A percentile compares a stretch with the other conserved stretches of the same genome.
Conservation (phyloP, 2,888 invertebrate genomes). For the Cheilosia pagana region DNA sequence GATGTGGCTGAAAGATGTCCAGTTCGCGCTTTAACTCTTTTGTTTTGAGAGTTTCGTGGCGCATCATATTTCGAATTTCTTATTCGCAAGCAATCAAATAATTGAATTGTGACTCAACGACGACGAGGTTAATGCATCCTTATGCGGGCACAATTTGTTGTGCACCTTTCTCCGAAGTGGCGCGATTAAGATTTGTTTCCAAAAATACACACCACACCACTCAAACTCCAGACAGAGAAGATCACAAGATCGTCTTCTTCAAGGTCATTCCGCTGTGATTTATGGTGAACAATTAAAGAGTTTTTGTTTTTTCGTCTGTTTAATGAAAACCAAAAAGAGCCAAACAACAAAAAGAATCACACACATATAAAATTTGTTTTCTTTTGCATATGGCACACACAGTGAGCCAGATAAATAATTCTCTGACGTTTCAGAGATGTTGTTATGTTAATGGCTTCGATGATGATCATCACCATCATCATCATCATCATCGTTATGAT, state of each 20-base stretch:
- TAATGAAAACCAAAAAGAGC: conserved; percentile 36
- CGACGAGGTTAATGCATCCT: conserved; percentile 43
- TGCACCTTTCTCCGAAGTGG: conserved; percentile 29
- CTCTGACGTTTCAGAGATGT: conserved; percentile 41
- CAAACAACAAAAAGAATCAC: conserved; percentile 19
- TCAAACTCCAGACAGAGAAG: conserved; percentile 5
- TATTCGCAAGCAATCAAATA: conserved; percentile 23
- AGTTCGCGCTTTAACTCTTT: conserved; percentile 50
- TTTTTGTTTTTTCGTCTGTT: conserved; percentile 15
- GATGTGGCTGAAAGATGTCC: neutral
- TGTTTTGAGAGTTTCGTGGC: neutral
- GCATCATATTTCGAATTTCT: conserved; percentile 19
- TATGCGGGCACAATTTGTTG: neutral
- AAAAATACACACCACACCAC: conserved; percentile 44
- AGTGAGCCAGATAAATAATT: conserved; percentile 30
- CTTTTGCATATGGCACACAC: conserved; percentile 22
- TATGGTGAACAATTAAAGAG: conserved; percentile 64
- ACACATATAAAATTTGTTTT: conserved; percentile 6
- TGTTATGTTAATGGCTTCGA: conserved; percentile 65
- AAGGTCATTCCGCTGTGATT: conserved; percentile 70
- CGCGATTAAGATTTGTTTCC: conserved; percentile 25
- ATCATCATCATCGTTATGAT: conserved; percentile 13
- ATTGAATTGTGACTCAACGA: conserved; percentile 41
- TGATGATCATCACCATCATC: conserved; percentile 31
- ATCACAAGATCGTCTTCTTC: conserved; percentile 49